phyloP scores from a whole-genome alignment of 2,113 vertebrate genomes.

The Hippocampus abdominalis region DNA sequence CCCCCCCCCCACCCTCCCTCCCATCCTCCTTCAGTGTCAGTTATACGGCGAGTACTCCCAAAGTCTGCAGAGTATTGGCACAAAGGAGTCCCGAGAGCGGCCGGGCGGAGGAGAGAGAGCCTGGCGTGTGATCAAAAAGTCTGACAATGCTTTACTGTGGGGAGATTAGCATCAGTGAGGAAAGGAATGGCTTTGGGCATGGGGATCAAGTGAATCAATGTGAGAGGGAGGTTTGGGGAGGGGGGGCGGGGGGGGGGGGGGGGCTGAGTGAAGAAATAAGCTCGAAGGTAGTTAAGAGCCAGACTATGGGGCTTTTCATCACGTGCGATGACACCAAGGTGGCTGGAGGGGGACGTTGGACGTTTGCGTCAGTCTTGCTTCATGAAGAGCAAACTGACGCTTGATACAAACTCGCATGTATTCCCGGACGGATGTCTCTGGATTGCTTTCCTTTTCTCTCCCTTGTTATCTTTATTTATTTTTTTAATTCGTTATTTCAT shows the following conservation, averaged over 20 bases:
- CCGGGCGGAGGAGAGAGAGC: neutral
- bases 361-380: constrained; percentile 4
- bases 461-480: neutral
- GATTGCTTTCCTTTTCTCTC: constrained; percentile 5
- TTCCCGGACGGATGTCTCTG: neutral
- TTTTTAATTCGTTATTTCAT: too few species aligned
- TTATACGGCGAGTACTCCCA: neutral
- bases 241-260: too few species aligned
- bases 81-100: neutral
- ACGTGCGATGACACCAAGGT: constrained; percentile 3
- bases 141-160: neutral
- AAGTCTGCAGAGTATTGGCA: neutral
- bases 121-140: constrained; percentile 7
- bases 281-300: constrained; percentile 2
- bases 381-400: constrained; percentile 4
- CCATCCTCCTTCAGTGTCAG: neutral
- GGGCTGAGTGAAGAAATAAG: neutral
- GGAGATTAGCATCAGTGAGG: constrained; percentile 10
- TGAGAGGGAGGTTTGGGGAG: neutral
- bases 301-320: constrained; percentile 7
- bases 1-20: too few species aligned
- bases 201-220: constrained; percentile 8
- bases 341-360: neutral
- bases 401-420: neutral
- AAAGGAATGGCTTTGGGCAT: neutral